phyloP scores from a whole-genome alignment of 2,113 vertebrate species.

The Phylloscopus trochilus region DNA sequence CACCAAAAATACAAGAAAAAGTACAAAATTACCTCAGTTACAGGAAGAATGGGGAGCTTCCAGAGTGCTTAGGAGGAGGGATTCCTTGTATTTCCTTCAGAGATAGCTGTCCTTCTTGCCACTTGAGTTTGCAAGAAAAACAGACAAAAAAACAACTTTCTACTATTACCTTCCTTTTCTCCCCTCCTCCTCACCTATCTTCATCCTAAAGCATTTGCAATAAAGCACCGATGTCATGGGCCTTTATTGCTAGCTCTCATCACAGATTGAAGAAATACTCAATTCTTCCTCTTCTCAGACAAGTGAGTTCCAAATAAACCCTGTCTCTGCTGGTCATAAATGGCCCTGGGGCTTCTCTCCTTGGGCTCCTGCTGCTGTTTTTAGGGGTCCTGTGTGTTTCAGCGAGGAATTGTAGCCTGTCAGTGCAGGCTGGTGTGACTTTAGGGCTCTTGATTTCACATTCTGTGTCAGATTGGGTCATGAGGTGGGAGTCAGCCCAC shows the following conservation, averaged over 20 bases:
- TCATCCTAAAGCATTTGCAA: neutral
- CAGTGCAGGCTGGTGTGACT: neutral
- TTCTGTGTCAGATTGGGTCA: neutral
- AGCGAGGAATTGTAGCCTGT: neutral
- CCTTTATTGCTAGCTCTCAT: neutral
- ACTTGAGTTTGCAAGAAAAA: neutral
- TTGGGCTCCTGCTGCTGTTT: neutral
- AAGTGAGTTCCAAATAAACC: neutral
- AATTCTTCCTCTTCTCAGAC: neutral
- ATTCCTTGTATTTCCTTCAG: neutral
- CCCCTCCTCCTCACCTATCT: neutral
- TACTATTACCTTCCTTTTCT: neutral
- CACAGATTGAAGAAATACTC: neutral
- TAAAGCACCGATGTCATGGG: neutral
- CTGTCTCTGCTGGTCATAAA: neutral
- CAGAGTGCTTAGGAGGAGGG: neutral
- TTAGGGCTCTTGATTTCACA: neutral
- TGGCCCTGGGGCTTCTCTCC: neutral
- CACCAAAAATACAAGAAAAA: neutral
- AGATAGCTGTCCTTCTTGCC: neutral
- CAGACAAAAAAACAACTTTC: neutral
- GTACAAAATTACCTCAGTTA: neutral
- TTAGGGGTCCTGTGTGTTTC: neutral
- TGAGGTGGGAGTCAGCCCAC: neutral
- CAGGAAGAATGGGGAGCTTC: neutral